A percentile compares a stretch with the other conserved stretches of the same genome.
Evolutionary conservation across 2,113 vertebrate genomes (phyloP).

Genomic region (Amphiprion ocellaris): DNA sequence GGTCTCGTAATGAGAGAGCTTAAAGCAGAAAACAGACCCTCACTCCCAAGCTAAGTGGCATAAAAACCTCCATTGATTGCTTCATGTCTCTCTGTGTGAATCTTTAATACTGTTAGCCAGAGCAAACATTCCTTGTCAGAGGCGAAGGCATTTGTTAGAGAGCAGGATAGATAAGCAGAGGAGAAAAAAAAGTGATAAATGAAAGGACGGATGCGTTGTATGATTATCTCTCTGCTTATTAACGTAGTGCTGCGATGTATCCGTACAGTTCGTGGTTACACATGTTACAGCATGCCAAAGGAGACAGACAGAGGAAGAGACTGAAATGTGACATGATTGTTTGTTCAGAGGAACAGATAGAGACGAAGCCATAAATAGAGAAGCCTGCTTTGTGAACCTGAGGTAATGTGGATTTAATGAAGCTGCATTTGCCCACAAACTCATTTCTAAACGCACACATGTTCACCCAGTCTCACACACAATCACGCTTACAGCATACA

Average conservation of each 20-base stretch:
- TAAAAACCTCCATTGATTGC: slow-evolving; percentile 72
- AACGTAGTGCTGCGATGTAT: slow-evolving; percentile 27
- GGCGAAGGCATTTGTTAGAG: slow-evolving; percentile 34
- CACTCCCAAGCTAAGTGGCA: slow-evolving; percentile 71
- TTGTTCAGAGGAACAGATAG: slow-evolving; percentile 46
- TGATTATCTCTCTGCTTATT: slow-evolving; percentile 23
- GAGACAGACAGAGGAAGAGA: slow-evolving; percentile 14
- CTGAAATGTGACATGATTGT: slow-evolving; percentile 39
- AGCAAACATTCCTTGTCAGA: slow-evolving; percentile 41
- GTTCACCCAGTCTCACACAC: not conserved
- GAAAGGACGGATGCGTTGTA: not conserved
- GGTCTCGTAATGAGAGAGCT: slow-evolving; percentile 74
- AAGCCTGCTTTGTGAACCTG: slow-evolving; percentile 50
- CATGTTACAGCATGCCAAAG: not conserved
- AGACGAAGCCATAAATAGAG: slow-evolving; percentile 21
- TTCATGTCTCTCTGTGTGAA: slow-evolving; percentile 50
- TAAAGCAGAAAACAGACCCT: slow-evolving; percentile 67
- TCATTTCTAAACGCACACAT: not conserved
- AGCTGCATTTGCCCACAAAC: slow-evolving; percentile 26
- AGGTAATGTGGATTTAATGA: slow-evolving; percentile 70
- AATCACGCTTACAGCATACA: not conserved
- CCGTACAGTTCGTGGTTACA: not conserved
- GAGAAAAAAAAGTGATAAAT: slow-evolving; percentile 1
- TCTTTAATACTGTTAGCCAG: slow-evolving; percentile 62
- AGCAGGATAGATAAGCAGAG: slow-evolving; percentile 2